Evolutionary conservation across 2,797 vertebrate genomes (phyloP).

Genomic region (Sebastes melanostomus): DNA sequence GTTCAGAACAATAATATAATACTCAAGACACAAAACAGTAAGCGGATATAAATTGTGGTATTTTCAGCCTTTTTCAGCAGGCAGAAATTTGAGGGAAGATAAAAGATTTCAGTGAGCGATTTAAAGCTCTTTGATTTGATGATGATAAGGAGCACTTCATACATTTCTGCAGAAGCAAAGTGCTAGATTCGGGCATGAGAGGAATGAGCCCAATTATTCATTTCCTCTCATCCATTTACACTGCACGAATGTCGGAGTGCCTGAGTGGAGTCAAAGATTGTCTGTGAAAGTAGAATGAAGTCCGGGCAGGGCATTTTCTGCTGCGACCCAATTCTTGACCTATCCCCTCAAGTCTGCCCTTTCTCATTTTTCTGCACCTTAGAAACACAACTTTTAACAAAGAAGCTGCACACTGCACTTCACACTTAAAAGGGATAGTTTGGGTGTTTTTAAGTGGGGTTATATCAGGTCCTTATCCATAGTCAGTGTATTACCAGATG

Average conservation of each 20-base stretch:
- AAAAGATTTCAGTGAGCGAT: constrained; percentile 16
- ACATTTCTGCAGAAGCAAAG: constrained; percentile 27
- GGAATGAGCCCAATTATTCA: constrained; percentile 55
- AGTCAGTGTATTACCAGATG: too few species aligned
- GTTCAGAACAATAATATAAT: neutral
- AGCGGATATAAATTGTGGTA: neutral
- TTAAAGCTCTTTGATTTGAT: constrained; percentile 47
- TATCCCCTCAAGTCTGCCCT: neutral
- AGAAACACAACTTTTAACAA: neutral
- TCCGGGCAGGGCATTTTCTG: neutral
- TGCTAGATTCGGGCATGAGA: constrained; percentile 14
- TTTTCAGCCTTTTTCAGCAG: neutral
- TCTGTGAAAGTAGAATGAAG: constrained; percentile 19
- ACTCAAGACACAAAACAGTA: neutral
- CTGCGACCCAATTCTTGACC: constrained; percentile 19
- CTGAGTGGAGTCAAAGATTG: constrained; percentile 28
- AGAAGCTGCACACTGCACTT: neutral
- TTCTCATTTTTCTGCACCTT: neutral
- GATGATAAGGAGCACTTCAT: constrained; percentile 31
- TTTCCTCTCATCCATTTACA: constrained; percentile 37
- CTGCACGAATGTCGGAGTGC: constrained; percentile 6
- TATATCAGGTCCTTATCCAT: too few species aligned
- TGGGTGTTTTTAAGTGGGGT: too few species aligned
- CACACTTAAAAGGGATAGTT: neutral
- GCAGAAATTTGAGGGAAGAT: constrained; percentile 1